These are phyloP conservation scores for Agriopis marginaria DNA, from an alignment of 2,888 invertebrate species.

Conservation along the genomic window DNA sequence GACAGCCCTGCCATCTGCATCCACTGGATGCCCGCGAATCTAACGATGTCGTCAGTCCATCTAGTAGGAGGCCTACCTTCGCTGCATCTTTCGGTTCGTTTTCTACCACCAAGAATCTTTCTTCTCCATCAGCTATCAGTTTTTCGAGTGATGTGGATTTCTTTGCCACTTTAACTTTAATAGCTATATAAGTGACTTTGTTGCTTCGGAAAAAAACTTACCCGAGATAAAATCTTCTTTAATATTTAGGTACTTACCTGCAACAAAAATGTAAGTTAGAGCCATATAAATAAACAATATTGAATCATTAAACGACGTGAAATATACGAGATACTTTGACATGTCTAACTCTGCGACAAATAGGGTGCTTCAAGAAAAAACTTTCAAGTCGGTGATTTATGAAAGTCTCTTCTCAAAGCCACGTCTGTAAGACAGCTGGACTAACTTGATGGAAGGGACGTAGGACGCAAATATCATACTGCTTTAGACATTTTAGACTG, in stretches of 20 bases:
- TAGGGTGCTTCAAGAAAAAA: conserved; percentile 21
- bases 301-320: neutral
- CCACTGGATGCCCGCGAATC: too few species aligned
- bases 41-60: too few species aligned
- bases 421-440: conserved; percentile 21
- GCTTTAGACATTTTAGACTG: neutral
- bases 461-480: neutral
- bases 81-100: too few species aligned
- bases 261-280: conserved; percentile 31
- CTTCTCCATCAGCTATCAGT: too few species aligned
- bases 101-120: too few species aligned
- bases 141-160: too few species aligned
- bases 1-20: too few species aligned
- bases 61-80: too few species aligned
- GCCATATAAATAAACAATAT: neutral
- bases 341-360: conserved; percentile 19
- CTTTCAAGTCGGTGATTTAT: conserved; percentile 22
- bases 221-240: neutral
- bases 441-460: conserved; percentile 3
- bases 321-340: conserved; percentile 1
- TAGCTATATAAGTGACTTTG: too few species aligned
- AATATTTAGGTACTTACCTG: conserved; percentile 37
- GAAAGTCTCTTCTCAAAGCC: conserved; percentile 8
- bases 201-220: neutral
- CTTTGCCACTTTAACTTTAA: too few species aligned